Conservation (phyloP, 2,113 vertebrate species). For the Recurvirostra avosetta region DNA sequence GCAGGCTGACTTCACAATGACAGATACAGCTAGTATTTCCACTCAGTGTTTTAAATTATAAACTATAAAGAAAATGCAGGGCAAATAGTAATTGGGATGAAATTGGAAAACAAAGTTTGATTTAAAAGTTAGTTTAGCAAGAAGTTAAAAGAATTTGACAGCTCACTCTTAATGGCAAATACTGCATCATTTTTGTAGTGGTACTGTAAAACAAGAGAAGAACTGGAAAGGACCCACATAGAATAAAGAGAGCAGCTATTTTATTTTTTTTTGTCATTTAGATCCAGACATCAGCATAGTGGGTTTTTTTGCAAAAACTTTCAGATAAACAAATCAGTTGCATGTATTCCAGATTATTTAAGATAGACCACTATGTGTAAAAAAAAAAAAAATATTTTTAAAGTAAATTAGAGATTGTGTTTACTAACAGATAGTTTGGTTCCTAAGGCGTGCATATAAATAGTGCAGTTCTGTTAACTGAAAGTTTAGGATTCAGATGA, state of each 20-base stretch:
- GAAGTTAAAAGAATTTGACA: not conserved
- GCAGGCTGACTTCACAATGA: not conserved
- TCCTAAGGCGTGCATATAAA: not conserved
- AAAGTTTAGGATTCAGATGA: not conserved
- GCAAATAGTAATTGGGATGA: not conserved
- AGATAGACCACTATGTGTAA: not conserved
- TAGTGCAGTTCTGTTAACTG: not conserved
- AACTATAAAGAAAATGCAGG: not conserved
- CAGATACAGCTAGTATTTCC: not conserved
- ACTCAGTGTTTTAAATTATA: not conserved
- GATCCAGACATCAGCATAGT: not conserved
- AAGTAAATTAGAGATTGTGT: not conserved
- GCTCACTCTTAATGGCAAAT: not conserved
- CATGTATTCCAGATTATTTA: not conserved
- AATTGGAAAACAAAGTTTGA: not conserved
- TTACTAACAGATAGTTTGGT: not conserved
- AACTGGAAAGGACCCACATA: not conserved
- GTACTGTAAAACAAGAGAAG: not conserved
- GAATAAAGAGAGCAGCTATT: not conserved
- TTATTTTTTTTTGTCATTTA: not conserved
- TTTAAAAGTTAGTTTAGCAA: not conserved
- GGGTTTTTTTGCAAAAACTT: not conserved
- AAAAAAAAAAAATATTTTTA: not conserved
- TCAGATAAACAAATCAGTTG: not conserved
- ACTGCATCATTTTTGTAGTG: not conserved